Evolutionary conservation across 2,888 invertebrate genomes (phyloP), one percentile per base, ranked within the genome.

Genomic region (Andrena dorsata): DNA sequence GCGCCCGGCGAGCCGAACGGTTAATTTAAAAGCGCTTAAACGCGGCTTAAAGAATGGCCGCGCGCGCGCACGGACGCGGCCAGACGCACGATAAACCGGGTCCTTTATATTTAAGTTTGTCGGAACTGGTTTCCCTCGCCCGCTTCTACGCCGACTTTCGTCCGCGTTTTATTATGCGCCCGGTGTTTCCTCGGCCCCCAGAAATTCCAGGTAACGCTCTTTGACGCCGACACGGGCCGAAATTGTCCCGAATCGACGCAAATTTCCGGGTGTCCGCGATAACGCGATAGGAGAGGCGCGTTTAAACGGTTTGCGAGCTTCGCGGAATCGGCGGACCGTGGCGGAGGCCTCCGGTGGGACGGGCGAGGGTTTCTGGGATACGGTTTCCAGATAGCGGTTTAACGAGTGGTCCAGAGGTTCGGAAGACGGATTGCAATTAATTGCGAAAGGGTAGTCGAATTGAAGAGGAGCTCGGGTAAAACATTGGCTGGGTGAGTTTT

Each of bases 51-150:
- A 64, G 32, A 51, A 35, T 13, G n/a, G 7, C 32, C 32, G n/a
- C 5, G 64, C 51, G 71, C 32, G 61, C 20, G 28, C 49, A n/a
- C 47, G 16, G 13, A 8, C 23, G 30, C 26, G 28, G 20, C 5
- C 26, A 47, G 65, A 35, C 41, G 23, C 35, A 2, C 41, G 30
- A 66, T 60, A 28, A 68, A 35, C 16, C 51, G 68, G 10, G 35
- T 35, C 20, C 65, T 64, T 79, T 80, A 23, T 69, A 80, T 80
- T 80, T 80, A 80, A 23, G 64, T 80, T 80, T 70, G 80, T 65
- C 30, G 41, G 41, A 65, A 80, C 80, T 61, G 80, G 80, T 80
- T 32, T 49, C 13, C 61, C 32, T 2, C 64, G 35, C 20, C 47
- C 30, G 26, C 16, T 32, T 61, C 7, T 32, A 16, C 49, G 60